Evolutionary conservation across 1,140 invertebrate species (phyloP), one percentile per base, ranked within the genome.

Genomic region (Cydia fagiglandana): DNA sequence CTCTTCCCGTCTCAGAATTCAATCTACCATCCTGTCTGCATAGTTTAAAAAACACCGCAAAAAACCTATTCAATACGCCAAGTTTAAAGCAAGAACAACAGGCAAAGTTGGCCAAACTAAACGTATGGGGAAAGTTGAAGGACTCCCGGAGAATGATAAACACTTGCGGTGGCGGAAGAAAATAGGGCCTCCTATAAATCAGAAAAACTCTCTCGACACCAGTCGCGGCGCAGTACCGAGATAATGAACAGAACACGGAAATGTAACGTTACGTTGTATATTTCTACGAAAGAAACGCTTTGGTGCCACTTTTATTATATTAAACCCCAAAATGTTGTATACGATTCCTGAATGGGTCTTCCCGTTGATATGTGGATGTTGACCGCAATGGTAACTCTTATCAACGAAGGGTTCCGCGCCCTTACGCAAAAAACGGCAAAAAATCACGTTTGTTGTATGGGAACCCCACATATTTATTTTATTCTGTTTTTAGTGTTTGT

Each of bases 81-180:
- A 70, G 30, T 70, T 70, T 38, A 70, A 70, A 70, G 10, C 66
- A 70, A 70, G 34, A 70, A 70, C 30, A 34, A 70, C 66, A 70
- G 30, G 5, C 7, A 20, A 70, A 70, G 66, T 70, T 70, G 30
- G 56, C 30, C 66, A 20, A 70, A 70, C 73, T 77, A 82, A 77
- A 83, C 80, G 77, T 80, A 82, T 84, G 78, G 80, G 78, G 61
- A 77, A 81, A 86, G 81, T 83, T 84, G 47, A 66, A 61, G 30
- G 80, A 84, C 75, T 83, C 78, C 76, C 75, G 24, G 74, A 75
- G 79, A 77, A 83, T 83, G 80, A 83, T 83, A 84, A 86, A 86
- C 80, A 70, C 66, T 70, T 38, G 66, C 30, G 66, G 30, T n/a
- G 15, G 30, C 13, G 30, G 30, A 70, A 38, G 34, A 38, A 38